Evolutionary conservation across 64 coral and sea anemone species (phyloP), one percentile per base, ranked within the genome.

Genomic region (Montipora efflorescens): DNA sequence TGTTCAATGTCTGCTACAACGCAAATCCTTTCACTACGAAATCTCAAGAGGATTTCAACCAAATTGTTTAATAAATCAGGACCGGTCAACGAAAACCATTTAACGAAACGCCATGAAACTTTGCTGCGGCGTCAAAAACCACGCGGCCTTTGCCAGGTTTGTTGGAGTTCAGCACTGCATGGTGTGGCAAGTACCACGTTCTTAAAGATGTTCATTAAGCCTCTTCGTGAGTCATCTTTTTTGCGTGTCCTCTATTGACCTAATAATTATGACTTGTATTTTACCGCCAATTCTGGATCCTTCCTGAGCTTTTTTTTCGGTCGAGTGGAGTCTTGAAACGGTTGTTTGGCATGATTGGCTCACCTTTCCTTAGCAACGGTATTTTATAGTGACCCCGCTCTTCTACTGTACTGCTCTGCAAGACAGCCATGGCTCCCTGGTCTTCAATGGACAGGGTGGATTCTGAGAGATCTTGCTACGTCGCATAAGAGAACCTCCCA

Each of bases 111-210:
- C 67, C 28, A 18, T 87, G 23, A 75, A 57, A 95, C 74, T 79
- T 90, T 49, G 88, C 70, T 61, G 82, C 79, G 7, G 88, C 89
- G 22, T 95, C 80, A 46, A 90, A 95, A 19, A 95, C 94, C 8
- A 95, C 61, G 20, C 89, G 81, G 9, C 91, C 55, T 48, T 91
- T 91, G 62, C 81, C 62, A 50, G 94, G 81, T 48, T 95, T 95
- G 68, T 88, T 93, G 13, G 84, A 76, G 71, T 91, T 90, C 18
- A 71, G 20, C 14, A 95, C 83, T 48, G 43, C 82, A 91, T 91
- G 94, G 52, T 95, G 94, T 52, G 82, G 94, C 10, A 95, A 47
- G 15, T 19, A 25, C 25, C 25, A 25, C 25, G 25, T 25, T 25
- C 25, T 25, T 25, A 25, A 25, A 25, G 25, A 25, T 25, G 25